phyloP scores from a whole-genome alignment of 2,113 vertebrate species.

The Cyprinodon brontotheroides region DNA sequence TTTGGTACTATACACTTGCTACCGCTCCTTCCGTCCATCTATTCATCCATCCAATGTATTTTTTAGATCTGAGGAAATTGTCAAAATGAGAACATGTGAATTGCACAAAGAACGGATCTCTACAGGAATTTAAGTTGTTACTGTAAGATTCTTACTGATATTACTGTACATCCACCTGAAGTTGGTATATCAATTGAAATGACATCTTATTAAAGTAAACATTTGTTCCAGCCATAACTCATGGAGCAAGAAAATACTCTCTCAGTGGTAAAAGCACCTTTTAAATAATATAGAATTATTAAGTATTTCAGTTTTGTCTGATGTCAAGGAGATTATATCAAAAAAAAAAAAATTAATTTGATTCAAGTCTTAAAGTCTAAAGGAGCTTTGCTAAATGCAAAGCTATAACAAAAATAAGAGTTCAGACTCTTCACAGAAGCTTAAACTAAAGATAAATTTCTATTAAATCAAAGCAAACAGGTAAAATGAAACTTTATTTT shows the following conservation, averaged over 20 bases:
- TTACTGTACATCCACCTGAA: neutral
- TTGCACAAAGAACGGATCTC: neutral
- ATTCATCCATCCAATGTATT: too few species aligned
- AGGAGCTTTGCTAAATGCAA: neutral
- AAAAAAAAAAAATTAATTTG: neutral
- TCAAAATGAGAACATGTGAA: too few species aligned
- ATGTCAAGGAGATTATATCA: neutral
- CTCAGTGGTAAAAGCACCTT: neutral
- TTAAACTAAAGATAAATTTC: conserved; percentile 15
- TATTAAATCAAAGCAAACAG: neutral
- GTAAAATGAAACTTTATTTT: conserved; percentile 23
- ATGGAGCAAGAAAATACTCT: neutral
- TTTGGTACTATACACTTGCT: too few species aligned
- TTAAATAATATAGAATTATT: neutral
- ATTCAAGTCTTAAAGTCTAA: neutral
- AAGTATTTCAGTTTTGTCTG: neutral
- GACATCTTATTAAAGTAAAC: neutral
- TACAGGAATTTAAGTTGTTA: neutral
- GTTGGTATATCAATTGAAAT: neutral
- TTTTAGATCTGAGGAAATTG: too few species aligned
- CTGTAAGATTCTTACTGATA: neutral
- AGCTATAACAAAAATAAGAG: neutral
- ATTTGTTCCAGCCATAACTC: neutral
- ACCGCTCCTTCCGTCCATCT: too few species aligned
- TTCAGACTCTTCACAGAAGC: neutral